These are phyloP conservation scores for Pantelozetes paolii DNA, from an alignment of 2,888 invertebrate genomes.

Conservation along the genomic window DNA sequence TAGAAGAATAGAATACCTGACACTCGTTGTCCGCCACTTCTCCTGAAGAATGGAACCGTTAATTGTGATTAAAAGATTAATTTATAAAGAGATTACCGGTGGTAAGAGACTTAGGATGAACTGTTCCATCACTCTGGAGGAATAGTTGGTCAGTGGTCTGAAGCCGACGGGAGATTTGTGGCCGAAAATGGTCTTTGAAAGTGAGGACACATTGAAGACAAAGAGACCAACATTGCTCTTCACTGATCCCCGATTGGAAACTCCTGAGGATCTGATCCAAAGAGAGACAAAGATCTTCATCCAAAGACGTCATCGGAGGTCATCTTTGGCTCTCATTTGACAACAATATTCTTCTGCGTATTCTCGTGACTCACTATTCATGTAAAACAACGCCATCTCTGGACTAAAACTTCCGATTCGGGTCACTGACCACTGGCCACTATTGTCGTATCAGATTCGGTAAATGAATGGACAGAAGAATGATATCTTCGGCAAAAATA, in stretches of 20 bases:
- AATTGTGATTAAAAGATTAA: neutral
- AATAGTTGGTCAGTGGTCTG: conserved; percentile 40
- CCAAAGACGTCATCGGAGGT: neutral
- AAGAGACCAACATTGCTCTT: conserved; percentile 94
- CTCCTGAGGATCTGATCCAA: neutral
- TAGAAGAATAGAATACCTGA: neutral
- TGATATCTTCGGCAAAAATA: too few relatives aligned
- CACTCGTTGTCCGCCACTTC: too few relatives aligned
- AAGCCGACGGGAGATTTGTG: neutral
- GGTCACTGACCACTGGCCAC: too few relatives aligned
- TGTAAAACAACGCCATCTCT: too few relatives aligned
- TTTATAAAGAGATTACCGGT: neutral
- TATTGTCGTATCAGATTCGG: too few relatives aligned
- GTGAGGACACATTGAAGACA: conserved; percentile 66
- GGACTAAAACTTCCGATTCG: too few relatives aligned
- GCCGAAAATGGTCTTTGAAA: neutral
- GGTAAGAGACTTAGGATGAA: conserved; percentile 41
- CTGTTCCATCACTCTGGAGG: conserved; percentile 46
- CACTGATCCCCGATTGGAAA: conserved; percentile 60
- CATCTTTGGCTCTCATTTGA: too few relatives aligned
- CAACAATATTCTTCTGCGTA: too few relatives aligned
- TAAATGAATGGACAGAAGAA: too few relatives aligned
- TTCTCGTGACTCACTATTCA: too few relatives aligned
- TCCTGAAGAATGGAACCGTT: too few relatives aligned
- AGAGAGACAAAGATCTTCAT: conserved; percentile 33